Evolutionary conservation across 2,888 invertebrate genomes (phyloP).

Genomic region (Noctua janthina): DNA sequence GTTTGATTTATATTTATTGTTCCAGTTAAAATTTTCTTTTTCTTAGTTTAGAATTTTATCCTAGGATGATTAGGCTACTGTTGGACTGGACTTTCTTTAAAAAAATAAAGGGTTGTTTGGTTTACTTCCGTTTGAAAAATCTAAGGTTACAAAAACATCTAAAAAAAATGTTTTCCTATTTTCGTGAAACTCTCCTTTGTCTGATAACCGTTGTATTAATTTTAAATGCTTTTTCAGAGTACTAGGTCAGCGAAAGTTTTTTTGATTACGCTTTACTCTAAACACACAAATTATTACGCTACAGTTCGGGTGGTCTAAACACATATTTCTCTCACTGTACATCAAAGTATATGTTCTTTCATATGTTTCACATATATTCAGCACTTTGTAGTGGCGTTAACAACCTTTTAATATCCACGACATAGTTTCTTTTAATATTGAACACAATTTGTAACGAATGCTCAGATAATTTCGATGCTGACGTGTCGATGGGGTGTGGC

Average conservation of each 20-base stretch:
- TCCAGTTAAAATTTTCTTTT: background rate
- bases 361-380: conserved; percentile 22
- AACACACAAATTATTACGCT: background rate
- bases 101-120: background rate
- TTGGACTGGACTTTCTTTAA: background rate
- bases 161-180: background rate
- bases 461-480: conserved; percentile 21
- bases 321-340: conserved; percentile 27
- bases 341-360: conserved; percentile 39
- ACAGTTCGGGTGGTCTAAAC: conserved; percentile 36
- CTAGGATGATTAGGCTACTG: no score
- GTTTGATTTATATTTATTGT: conserved; percentile 8
- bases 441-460: conserved; percentile 30
- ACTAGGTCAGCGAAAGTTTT: background rate
- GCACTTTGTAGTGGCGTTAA: conserved; percentile 31
- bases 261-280: background rate
- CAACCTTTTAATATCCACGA: conserved; percentile 32
- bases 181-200: background rate
- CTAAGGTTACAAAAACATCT: background rate
- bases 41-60: background rate
- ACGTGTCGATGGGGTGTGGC: conserved; percentile 11
- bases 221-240: background rate
- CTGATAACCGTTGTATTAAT: background rate
- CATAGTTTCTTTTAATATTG: conserved; percentile 33
- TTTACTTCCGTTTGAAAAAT: background rate